These are phyloP conservation scores for Ctena decussata DNA, from an alignment of 2,888 invertebrate genomes.

Conservation along the genomic window DNA sequence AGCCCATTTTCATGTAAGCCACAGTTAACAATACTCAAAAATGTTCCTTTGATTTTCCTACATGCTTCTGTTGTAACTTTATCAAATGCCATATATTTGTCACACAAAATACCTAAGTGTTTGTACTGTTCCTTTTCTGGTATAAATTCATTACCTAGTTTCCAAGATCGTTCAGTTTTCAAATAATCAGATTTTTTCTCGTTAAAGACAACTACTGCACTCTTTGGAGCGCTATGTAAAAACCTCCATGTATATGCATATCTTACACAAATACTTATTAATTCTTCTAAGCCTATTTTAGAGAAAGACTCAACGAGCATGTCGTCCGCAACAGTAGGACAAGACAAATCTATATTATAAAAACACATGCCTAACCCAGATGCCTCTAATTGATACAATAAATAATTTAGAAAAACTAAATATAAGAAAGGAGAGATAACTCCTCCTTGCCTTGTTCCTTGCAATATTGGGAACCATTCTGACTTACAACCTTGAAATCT, in stretches of 20 bases:
- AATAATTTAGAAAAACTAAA: slow-evolving; percentile 5
- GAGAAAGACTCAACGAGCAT: slow-evolving; percentile 21
- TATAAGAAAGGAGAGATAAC: slow-evolving; percentile 21
- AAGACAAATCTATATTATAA: background rate
- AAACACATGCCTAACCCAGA: slow-evolving; percentile 10
- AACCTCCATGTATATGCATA: slow-evolving; percentile 9
- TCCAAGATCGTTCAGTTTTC: background rate
- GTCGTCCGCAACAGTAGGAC: slow-evolving; percentile 29
- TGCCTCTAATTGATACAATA: background rate
- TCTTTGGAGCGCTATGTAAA: background rate
- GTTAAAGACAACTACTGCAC: slow-evolving; percentile 1
- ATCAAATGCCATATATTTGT: background rate
- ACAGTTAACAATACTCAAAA: background rate
- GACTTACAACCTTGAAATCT: background rate
- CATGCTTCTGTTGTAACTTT: background rate
- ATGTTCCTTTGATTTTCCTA: background rate
- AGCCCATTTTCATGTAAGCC: background rate
- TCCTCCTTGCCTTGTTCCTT: slow-evolving; percentile 31
- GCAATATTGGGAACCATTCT: background rate
- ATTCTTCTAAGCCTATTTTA: background rate
- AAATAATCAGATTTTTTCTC: background rate
- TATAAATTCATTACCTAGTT: background rate
- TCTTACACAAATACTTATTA: slow-evolving; percentile 2
- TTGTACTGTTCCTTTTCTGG: background rate
- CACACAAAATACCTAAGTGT: background rate